Base-by-base conservation (phyloP, 2,797 vertebrate genomes). In the Enteromius radiatus region DNA sequence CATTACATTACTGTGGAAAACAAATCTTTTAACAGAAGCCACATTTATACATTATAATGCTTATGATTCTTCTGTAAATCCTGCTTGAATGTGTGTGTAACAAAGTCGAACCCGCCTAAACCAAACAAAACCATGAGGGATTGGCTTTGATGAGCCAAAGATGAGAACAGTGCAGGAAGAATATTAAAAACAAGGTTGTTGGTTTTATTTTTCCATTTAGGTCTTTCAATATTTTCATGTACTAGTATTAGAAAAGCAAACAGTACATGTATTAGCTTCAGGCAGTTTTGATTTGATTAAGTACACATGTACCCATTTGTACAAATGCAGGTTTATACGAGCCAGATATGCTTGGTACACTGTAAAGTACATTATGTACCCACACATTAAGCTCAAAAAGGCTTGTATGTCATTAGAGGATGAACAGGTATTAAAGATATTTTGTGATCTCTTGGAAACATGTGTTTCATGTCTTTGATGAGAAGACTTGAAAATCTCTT, bases 251-350 rank as follows among this genome's bases (percentile, higher is more conserved):
- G 36, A 54, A 79, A 79, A 54, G 6, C 26, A 61, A 79, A 68
- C n/a, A 47, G 54, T 14, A 31, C 59, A 21, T 28, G 41, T 47
- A 17, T 54, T 41, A 76, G 74, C 75, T 67, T 41, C 38, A 41
- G 21, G 21, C 5, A 2, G 67, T 64, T 78, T 70, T 69, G 15
- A 26, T 33, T 67, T 54, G 33, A 67, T 82, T 56, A 78, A 70
- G 31, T 83, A 23, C 38, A 69, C 54, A 70, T 77, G 31, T 21
- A 23, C 71, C 75, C 14, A 68, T 54, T 76, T 76, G 10, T 54
- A 75, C 47, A 67, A 52, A 43, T 64, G 45, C n/a, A 23, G 31
- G 64, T 83, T 70, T 49, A 41, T 36, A 33, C 26, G 28, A 43
- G 52, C 38, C n/a, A 65, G 26, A 82, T 54, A 21, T 15, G 45